These are phyloP conservation scores for Stenurella melanura DNA, from an alignment of 2,888 invertebrate genomes.

Conservation along the genomic window DNA sequence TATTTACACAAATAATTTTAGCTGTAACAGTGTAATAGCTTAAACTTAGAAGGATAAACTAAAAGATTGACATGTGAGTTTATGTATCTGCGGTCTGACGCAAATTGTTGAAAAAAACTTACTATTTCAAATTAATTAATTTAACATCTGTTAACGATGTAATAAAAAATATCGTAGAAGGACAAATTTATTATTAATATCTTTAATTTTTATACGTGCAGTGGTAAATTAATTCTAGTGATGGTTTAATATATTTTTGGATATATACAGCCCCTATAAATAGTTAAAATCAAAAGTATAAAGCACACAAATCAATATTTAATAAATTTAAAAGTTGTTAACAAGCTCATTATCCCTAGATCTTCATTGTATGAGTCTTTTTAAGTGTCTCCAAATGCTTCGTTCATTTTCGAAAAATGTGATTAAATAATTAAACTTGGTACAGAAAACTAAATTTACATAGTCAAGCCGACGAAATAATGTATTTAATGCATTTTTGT, in stretches of 20 bases:
- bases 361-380: no score
- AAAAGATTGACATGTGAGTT: slow-evolving; percentile 44
- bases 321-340: no score
- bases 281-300: no score
- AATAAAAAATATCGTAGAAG: slow-evolving; percentile 38
- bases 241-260: slow-evolving; percentile 1
- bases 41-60: slow-evolving; percentile 37
- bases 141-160: slow-evolving; percentile 46
- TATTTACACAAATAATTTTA: slow-evolving; percentile 3
- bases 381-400: no score
- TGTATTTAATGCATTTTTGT: no score
- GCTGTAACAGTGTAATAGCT: neutral
- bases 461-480: no score
- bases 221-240: neutral
- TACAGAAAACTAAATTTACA: no score
- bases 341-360: no score
- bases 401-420: no score
- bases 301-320: no score
- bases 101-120: slow-evolving; percentile 47
- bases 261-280: neutral
- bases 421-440: no score
- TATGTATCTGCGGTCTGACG: slow-evolving; percentile 48
- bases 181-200: slow-evolving; percentile 25
- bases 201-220: slow-evolving; percentile 19
- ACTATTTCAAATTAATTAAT: slow-evolving; percentile 40